Base-by-base conservation (phyloP, 2,113 vertebrate genomes). In the Furnarius figulus region DNA sequence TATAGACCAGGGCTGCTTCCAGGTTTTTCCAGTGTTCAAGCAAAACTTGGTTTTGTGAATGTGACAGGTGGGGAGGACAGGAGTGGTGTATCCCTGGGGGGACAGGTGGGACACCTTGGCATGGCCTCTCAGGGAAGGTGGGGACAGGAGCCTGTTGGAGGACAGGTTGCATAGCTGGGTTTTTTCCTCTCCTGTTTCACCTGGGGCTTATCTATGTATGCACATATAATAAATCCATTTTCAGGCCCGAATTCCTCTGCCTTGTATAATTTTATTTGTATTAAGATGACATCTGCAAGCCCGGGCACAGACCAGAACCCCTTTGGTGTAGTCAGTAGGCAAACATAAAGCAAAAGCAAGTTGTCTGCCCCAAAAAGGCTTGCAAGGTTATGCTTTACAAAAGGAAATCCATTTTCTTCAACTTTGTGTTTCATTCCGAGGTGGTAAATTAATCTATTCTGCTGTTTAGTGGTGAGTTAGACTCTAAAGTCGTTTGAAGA, bases 91-190 rank as follows among this genome's bases (percentile, higher is more conserved):
- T 17, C 46, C 58, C 25, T 15, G 22, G 53, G 15, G 61, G 28
- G 49, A 31, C 0, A 5, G 35, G 12, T 12, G 31, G 68, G 46
- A 70, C 40, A 24, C 8, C 28, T 67, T 25, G 13, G 31, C 15
- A 1, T 2, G 22, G 6, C 10, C 0, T 0, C 9, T 10, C 3
- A 0, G 53, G 2, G 42, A 23, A n/a, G 39, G 8, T 55, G 58
- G 63, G 63, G 31, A 25, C 31, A 56, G 28, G 11, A 66, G 4
- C 8, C 16, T 39, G 8, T 10, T 30, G 3, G 4, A 68, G 73
- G 25, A 6, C 5, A 37, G 56, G 25, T 31, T 33, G 16, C 9
- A 6, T 7, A 16, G 14, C 30, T 77, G 55, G 10, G 9, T 67
- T 92, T 71, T 12, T 39, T 58, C 30, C 33, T 78, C 46, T 65